phyloP scores from a whole-genome alignment of 2,888 invertebrate genomes.

The Xestobium rufovillosum region DNA sequence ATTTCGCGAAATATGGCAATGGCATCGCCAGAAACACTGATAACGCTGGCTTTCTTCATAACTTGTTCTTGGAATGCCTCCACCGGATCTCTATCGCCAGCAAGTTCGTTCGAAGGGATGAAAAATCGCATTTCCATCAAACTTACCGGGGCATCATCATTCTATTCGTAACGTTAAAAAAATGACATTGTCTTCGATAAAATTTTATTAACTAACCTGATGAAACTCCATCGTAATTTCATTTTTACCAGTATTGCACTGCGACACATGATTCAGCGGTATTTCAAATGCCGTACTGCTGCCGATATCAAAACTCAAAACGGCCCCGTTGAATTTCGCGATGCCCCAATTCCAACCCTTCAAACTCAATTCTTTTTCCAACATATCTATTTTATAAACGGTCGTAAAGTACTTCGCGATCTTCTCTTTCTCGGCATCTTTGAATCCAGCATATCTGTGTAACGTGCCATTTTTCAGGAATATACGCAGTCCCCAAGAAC shows the following conservation, averaged over 20 bases:
- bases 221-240: slow-evolving; percentile 98
- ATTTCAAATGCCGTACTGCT: slow-evolving; percentile 88
- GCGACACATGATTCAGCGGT: slow-evolving; percentile 91
- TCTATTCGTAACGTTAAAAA: slow-evolving; percentile 49
- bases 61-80: slow-evolving; percentile 97
- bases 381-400: slow-evolving; percentile 77
- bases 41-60: slow-evolving; percentile 95
- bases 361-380: slow-evolving; percentile 85
- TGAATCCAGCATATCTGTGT: slow-evolving; percentile 90
- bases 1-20: slow-evolving; percentile 95
- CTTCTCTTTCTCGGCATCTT: slow-evolving; percentile 91
- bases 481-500: slow-evolving; percentile 82
- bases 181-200: not conserved
- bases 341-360: slow-evolving; percentile 99
- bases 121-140: slow-evolving; percentile 97
- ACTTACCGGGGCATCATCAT: slow-evolving; percentile 96
- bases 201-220: slow-evolving; percentile 51
- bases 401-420: slow-evolving; percentile 80
- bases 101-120: slow-evolving; percentile 85
- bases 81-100: slow-evolving; percentile 83
- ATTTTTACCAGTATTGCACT: slow-evolving; percentile 93
- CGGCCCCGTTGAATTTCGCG: slow-evolving; percentile 84
- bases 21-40: slow-evolving; percentile 95
- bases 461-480: slow-evolving; percentile 84
- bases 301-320: slow-evolving; percentile 78